Base-by-base conservation (phyloP, 2,797 vertebrate genomes). In the Huso huso region DNA sequence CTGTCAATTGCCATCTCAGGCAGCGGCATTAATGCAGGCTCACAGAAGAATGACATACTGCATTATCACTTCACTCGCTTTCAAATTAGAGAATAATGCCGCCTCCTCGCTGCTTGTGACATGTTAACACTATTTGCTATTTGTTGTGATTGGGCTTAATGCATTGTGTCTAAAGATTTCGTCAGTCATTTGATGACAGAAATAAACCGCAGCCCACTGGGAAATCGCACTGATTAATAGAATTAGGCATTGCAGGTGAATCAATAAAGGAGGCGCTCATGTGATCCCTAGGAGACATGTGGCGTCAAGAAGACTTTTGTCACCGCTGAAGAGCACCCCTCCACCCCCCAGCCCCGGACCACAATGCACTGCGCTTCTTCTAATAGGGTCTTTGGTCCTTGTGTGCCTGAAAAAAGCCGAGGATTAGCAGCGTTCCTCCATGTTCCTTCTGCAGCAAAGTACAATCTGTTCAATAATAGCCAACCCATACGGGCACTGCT, bases 11-110 rank as follows among this genome's bases (percentile, higher is more conserved):
- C 82, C 74, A 82, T 91, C 82, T 87, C 86, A 79, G 86, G 88
- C 91, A 79, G 86, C 72, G 79, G 87, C 92, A 95, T 95, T 96
- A 97, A 96, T 94, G 93, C 92, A 85, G 15, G 76, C 90, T 92
- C 94, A 96, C 94, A 94, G 90, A 93, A 91, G 92, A 86, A 79
- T 86, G 74, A 87, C 81, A 86, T 84, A 82, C 79, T 83, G 83
- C 88, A 87, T 92, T 91, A 93, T 89, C 93, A 80, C 91, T 92
- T 88, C 93, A 82, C 92, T 93, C 87, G 77, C 92, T 93, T 93
- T 92, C 92, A 92, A 92, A 96, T 96, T 88, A 91, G 88, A 85
- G 85, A 83, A 81, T 88, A 87, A 92, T 81, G 90, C 91, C 77
- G 92, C 73, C 88, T 86, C 71, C 66, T 70, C 93, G 80, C 93